Conservation (phyloP, 2,888 invertebrate genomes). For the Trissolcus japonicus region DNA sequence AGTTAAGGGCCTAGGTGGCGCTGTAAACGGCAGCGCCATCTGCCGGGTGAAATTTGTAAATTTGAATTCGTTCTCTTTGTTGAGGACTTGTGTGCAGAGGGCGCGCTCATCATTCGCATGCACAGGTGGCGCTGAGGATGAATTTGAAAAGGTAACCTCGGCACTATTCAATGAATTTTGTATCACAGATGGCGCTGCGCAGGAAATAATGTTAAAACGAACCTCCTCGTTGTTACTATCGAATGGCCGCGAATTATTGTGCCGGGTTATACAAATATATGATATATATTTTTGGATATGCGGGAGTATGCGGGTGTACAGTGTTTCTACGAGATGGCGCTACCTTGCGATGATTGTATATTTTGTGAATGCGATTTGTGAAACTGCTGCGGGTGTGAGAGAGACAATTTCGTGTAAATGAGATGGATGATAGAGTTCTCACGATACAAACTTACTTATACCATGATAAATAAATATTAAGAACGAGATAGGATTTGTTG, state of each 20-base stretch:
- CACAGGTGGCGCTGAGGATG: too few relatives aligned
- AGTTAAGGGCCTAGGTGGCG: background rate
- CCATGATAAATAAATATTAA: too few relatives aligned
- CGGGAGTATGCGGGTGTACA: conserved; percentile 18
- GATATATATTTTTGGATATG: conserved; percentile 34
- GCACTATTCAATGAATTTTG: background rate
- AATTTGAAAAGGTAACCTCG: too few relatives aligned
- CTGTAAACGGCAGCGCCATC: background rate
- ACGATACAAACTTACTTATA: too few relatives aligned
- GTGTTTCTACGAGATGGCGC: conserved; percentile 30
- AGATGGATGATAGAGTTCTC: too few relatives aligned
- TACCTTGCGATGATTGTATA: conserved; percentile 20
- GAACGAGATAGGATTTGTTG: too few relatives aligned
- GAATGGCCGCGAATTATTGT: background rate
- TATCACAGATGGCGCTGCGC: background rate
- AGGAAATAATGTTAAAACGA: background rate
- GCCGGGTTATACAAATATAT: conserved; percentile 21
- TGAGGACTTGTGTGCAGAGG: too few relatives aligned
- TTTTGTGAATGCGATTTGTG: conserved; percentile 2
- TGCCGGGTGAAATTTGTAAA: too few relatives aligned
- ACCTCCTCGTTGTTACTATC: conserved; percentile 8
- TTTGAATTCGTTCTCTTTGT: too few relatives aligned
- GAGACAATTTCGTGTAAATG: too few relatives aligned
- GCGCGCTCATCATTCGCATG: too few relatives aligned
- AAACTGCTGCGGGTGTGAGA: too few relatives aligned